A percentile compares a stretch with the other conserved stretches of the same genome.
Conservation (phyloP, 2,888 invertebrate genomes). For the Morpho achilles region DNA sequence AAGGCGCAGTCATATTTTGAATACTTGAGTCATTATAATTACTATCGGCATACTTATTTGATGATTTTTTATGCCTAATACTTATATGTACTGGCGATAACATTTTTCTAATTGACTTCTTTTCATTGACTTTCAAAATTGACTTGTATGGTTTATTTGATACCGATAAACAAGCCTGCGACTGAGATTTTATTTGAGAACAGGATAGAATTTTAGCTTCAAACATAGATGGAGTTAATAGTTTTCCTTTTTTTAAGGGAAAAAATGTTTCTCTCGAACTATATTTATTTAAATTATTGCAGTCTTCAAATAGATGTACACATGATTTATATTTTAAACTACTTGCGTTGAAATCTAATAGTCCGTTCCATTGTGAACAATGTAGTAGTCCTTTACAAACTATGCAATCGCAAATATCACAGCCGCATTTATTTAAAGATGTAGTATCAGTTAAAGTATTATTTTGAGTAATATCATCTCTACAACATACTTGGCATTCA, state of each 20-base stretch:
- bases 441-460: neutral
- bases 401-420: conserved; percentile 35
- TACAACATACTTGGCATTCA: conserved; percentile 33
- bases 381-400: conserved; percentile 28
- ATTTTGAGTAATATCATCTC: conserved; percentile 4
- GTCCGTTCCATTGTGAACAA: neutral
- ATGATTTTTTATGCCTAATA: conserved; percentile 5
- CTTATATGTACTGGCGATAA: conserved; percentile 5
- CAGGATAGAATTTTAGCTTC: conserved; percentile 10
- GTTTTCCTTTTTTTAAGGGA: conserved; percentile 17
- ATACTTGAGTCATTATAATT: neutral
- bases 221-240: conserved; percentile 20
- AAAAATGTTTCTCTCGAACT: conserved; percentile 20
- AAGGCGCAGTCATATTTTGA: neutral
- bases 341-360: neutral
- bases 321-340: conserved; percentile 7
- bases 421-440: conserved; percentile 24
- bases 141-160: conserved; percentile 3
- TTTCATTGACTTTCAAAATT: conserved; percentile 6
- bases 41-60: conserved; percentile 2
- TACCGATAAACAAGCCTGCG: neutral
- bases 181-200: neutral
- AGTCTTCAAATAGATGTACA: neutral
- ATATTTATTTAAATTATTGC: neutral
- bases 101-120: conserved; percentile 1